Evolutionary conservation across 2,113 vertebrate genomes (phyloP).

Genomic region (Tapirus terrestris): DNA sequence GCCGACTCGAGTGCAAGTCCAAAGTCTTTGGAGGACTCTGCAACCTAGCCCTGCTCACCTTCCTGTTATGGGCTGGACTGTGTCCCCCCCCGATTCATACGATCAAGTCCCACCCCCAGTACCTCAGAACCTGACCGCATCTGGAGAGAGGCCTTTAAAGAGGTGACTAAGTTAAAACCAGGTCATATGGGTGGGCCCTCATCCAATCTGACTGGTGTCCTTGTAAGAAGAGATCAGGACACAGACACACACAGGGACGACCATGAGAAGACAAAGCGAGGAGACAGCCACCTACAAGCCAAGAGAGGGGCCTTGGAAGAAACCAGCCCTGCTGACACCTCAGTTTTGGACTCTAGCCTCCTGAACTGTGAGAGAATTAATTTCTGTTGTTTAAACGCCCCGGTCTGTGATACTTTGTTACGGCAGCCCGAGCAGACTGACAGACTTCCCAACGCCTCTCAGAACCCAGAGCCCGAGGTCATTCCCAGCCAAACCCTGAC

Average conservation of each 20-base stretch:
- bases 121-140: neutral
- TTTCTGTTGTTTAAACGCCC: neutral
- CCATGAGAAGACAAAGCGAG: neutral
- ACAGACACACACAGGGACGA: neutral
- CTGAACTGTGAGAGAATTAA: neutral
- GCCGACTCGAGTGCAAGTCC: rapidly evolving
- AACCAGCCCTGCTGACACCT: neutral
- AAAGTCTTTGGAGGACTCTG: neutral
- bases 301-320: neutral
- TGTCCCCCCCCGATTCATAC: neutral
- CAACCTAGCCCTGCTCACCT: neutral
- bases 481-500: neutral
- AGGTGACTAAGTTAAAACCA: neutral
- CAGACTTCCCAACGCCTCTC: rapidly evolving
- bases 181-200: too few species aligned
- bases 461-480: neutral
- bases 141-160: neutral
- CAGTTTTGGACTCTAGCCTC: neutral
- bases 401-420: rapidly evolving
- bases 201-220: neutral
- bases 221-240: neutral
- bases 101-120: neutral
- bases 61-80: neutral
- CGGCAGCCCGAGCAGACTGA: neutral
- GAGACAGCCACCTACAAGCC: too few species aligned